Evolutionary conservation across 1,140 invertebrate species (phyloP).

Genomic region (Nasonia giraulti): DNA sequence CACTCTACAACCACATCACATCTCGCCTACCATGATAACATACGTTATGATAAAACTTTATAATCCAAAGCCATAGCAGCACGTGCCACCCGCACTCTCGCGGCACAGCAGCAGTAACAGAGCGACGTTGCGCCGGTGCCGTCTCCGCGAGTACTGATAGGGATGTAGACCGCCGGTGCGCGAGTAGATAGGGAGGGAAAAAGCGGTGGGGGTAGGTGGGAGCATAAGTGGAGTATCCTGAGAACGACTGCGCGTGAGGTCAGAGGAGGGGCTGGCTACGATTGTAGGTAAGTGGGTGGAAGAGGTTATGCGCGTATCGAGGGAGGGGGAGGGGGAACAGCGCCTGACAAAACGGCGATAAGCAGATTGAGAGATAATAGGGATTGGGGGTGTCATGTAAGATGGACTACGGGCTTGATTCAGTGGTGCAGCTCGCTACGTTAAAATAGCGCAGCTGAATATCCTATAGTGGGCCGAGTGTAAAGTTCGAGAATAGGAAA

Average conservation of each 20-base stretch:
- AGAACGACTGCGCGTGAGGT: not conserved
- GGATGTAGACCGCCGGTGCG: not conserved
- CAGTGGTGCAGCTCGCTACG: no score
- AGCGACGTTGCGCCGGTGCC: not conserved
- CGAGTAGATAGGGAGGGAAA: not conserved
- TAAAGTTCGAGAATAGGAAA: constrained; percentile 1
- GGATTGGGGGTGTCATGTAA: not conserved
- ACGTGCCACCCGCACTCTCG: not conserved
- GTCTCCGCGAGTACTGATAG: constrained; percentile 8
- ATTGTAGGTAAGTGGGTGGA: constrained; percentile 1
- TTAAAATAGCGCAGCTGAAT: no score
- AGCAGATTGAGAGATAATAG: not conserved
- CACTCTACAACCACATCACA: not conserved
- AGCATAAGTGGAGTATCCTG: not conserved
- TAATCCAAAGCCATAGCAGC: not conserved
- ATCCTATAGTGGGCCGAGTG: not conserved
- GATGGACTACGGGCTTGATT: not conserved
- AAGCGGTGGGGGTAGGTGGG: not conserved
- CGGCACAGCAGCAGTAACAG: constrained; percentile 21
- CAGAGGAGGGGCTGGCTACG: not conserved
- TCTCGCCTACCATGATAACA: not conserved
- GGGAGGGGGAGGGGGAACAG: no score
- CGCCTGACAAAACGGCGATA: not conserved
- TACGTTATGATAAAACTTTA: not conserved
- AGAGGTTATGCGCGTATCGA: not conserved